phyloP scores from a whole-genome alignment of 2,113 vertebrate genomes.

The Castor canadensis region DNA sequence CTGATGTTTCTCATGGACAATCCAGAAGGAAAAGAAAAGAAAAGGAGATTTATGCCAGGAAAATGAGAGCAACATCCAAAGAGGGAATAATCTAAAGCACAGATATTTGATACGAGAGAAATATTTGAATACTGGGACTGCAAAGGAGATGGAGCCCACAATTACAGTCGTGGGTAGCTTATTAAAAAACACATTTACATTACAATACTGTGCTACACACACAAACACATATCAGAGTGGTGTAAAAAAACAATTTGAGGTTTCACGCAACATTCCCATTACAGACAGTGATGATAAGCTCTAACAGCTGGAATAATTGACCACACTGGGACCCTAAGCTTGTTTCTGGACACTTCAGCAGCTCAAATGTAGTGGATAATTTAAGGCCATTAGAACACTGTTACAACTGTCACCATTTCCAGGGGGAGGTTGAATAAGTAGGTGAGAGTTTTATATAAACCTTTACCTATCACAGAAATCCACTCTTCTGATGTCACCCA shows the following conservation, averaged over 20 bases:
- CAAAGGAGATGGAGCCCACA: neutral
- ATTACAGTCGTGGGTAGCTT: neutral
- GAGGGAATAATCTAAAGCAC: neutral
- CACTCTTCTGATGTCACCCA: neutral
- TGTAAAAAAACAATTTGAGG: neutral
- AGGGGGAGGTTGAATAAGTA: neutral
- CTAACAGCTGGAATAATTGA: constrained; percentile 54
- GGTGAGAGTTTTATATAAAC: neutral
- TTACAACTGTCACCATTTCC: constrained; percentile 11
- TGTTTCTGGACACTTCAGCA: constrained; percentile 20
- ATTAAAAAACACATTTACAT: constrained; percentile 22
- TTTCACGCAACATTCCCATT: neutral
- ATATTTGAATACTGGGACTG: constrained; percentile 25
- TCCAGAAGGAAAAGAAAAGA: neutral
- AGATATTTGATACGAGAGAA: constrained; percentile 60
- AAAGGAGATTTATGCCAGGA: constrained; percentile 42
- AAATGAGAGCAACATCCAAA: constrained; percentile 8
- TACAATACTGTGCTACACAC: neutral
- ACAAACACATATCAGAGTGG: neutral
- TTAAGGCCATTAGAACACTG: neutral
- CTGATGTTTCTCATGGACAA: neutral
- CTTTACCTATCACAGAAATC: constrained; percentile 28
- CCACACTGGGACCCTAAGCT: constrained; percentile 37
- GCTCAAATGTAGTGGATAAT: neutral
- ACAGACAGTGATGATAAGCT: neutral